Evolutionary conservation across 2,113 vertebrate species (phyloP), one percentile per base, ranked within the genome.

Genomic region (Stomatorhinus ivindoensis): DNA sequence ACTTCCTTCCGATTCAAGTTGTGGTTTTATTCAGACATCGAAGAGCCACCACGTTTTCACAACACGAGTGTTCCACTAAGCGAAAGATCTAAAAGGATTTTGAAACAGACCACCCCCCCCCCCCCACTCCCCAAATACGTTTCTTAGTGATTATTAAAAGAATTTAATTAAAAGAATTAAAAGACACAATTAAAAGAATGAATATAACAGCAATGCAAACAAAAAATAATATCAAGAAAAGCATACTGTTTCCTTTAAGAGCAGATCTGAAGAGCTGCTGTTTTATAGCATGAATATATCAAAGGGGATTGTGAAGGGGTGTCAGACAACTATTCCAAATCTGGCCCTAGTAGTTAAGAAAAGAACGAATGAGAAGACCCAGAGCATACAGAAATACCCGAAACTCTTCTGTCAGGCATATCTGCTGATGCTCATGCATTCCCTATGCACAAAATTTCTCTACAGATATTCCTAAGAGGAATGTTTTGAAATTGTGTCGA

Each of bases 1-100:
- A 86, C 88, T 47, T 88, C 89, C 87, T 55, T 76, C 84, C 42
- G 83, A 82, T 89, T 88, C 51, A 88, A 73, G 44, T 35, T 73
- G 61, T 48, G 27, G 87, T 44, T 73, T 88, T 73, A 73, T 73
- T 48, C 39, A 27, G 58, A 44, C 39, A 27, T 58, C 2, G 61
- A 88, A 73, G 87, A 65, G 21, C n/a, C 17, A 19, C 31, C 31
- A 31, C 48, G 85, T 51, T 55, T 87, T 87, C 44, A 48, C 24
- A 17, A 35, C n/a, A 17, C 31, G n/a, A 13, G 61, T 48, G 44
- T 87, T 47, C 51, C 51, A 31, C 87, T 17, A 73, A 88, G 87
- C 15, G 44, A 73, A 69, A 69, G n/a, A 39, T 73, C 7, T 65
- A 3, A 58, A 61, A 24, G 39, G 85, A 21, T 44, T 87, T 58